Base-by-base conservation (phyloP, 2,113 vertebrate species). In the Anolis carolinensis region DNA sequence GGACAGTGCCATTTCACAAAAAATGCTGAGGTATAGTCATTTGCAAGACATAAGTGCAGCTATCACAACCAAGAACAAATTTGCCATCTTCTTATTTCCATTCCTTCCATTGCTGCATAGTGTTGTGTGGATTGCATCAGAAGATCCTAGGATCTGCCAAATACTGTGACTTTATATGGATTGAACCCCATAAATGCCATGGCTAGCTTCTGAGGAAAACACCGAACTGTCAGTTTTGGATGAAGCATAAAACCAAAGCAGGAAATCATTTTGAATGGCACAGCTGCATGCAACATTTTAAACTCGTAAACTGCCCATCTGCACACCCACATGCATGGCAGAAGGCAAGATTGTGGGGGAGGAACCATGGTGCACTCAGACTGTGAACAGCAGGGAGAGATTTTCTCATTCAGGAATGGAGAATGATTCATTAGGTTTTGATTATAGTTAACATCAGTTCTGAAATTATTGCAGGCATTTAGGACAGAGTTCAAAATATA, bases 181-280 rank as follows among this genome's bases (percentile, higher is more conserved):
- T 93, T 93, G 91, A 91, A 93, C 93, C 92, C 91, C 94, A 93
- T 90, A 94, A 94, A 93, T 95, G 92, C 93, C 91, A 85, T 91
- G 87, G 90, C 88, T 90, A 90, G 87, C 90, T 90, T 92, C 92
- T 89, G 87, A 91, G 91, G 91, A 91, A 93, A 94, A 92, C 90
- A 91, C 83, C 89, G 89, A 87, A 86, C 91, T 95, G 92, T 94
- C 89, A 90, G 91, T 93, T 94, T 94, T 95, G 87, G 93, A 93
- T 70, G 68, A 76, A 93, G 88, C 87, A 85, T 94, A 91, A 93
- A 88, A 90, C 90, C 92, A 83, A 88, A 90, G 91, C 94, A 92
- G 87, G 93, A 93, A 93, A 95, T 93, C 62, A 88, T 79, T 92
- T 88, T 92, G 92, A 93, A 90, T 90, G 89, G 91, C 86, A 93